Conservation (phyloP, 1,140 invertebrate species). For the Drosophila guanche region DNA sequence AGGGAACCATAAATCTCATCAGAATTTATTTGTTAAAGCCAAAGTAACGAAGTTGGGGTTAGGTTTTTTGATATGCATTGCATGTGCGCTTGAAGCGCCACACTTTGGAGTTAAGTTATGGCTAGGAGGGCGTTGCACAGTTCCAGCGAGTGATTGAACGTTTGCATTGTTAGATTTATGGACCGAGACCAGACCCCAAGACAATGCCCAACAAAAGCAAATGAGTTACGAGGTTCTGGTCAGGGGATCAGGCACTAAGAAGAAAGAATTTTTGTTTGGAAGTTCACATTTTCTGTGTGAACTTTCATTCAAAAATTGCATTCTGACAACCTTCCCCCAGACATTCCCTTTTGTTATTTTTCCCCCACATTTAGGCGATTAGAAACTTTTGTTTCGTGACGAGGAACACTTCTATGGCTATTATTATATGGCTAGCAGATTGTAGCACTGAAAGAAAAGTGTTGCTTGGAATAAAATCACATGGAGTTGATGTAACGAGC, state of each 20-base stretch:
- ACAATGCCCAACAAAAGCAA: conserved; percentile 31
- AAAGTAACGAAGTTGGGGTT: conserved; percentile 46
- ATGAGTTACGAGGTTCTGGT: conserved; percentile 17
- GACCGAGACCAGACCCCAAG: conserved; percentile 10
- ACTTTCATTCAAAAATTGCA: conserved; percentile 64
- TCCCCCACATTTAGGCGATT: not conserved
- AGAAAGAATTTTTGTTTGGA: not conserved
- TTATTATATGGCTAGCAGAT: not conserved
- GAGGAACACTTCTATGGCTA: conserved; percentile 11
- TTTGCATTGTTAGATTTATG: conserved; percentile 74
- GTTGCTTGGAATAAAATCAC: not conserved
- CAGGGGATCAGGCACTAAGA: conserved; percentile 9
- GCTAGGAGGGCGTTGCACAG: conserved; percentile 26
- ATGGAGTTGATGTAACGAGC: too few relatives aligned
- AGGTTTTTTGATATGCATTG: conserved; percentile 41
- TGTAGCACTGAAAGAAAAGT: not conserved
- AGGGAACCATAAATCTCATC: conserved; percentile 67
- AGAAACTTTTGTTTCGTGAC: conserved; percentile 33
- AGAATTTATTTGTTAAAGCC: conserved; percentile 74
- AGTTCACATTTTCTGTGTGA: conserved; percentile 36
- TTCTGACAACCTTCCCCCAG: conserved; percentile 11
- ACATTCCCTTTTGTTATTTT: conserved; percentile 1
- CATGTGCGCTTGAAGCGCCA: conserved; percentile 50
- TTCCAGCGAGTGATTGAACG: conserved; percentile 52
- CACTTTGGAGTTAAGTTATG: conserved; percentile 17